These are phyloP conservation scores for Loripinus fragilis DNA, from an alignment of 2,888 invertebrate genomes.

Conservation along the genomic window DNA sequence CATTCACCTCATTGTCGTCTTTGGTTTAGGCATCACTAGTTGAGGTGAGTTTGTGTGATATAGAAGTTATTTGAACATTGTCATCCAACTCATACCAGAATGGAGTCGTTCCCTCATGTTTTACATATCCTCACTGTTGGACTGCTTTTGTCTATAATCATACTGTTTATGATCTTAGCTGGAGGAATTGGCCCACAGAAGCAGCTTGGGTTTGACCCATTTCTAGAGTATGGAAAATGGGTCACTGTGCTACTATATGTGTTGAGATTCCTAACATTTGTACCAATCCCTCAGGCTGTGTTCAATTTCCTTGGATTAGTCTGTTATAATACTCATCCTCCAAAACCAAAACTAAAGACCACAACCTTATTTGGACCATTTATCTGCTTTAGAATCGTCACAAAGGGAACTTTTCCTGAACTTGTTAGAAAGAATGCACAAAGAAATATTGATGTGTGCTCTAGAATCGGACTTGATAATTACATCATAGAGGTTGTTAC, in stretches of 20 bases:
- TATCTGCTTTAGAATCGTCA: slow-evolving; percentile 72
- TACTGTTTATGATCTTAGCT: slow-evolving; percentile 51
- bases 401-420: slow-evolving; percentile 66
- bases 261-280: slow-evolving; percentile 63
- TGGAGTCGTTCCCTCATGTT: slow-evolving; percentile 53
- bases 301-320: slow-evolving; percentile 74
- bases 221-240: slow-evolving; percentile 64
- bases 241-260: slow-evolving; percentile 65
- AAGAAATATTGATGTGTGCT: slow-evolving; percentile 68
- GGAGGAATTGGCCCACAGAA: slow-evolving; percentile 55
- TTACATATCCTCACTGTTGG: slow-evolving; percentile 55
- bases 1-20: too few relatives aligned
- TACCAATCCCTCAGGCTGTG: slow-evolving; percentile 70
- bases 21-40: too few relatives aligned
- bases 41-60: too few relatives aligned
- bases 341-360: slow-evolving; percentile 69
- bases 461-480: slow-evolving; percentile 67
- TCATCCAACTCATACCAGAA: not conserved
- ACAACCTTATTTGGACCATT: slow-evolving; percentile 74
- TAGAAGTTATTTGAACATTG: too few relatives aligned
- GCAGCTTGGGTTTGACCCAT: slow-evolving; percentile 57
- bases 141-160: slow-evolving; percentile 50
- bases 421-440: slow-evolving; percentile 69
- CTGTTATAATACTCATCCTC: slow-evolving; percentile 70
- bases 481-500: slow-evolving; percentile 74